Evolutionary conservation across 2,888 invertebrate genomes (phyloP).

Genomic region (Stomorhina lunata): DNA sequence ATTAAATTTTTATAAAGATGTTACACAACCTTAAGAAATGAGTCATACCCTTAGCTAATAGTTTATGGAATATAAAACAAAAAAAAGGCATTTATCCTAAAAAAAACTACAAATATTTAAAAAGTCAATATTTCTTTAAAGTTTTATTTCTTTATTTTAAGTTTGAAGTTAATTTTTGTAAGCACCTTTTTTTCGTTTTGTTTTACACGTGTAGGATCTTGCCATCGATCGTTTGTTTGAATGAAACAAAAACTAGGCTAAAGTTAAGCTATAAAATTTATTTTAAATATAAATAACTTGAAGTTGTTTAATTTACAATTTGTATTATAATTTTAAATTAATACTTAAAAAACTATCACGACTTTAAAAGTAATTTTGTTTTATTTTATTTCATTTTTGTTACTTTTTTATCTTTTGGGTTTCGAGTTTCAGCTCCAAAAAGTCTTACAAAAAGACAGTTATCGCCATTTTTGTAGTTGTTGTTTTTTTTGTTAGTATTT

Average conservation of each 20-base stretch:
- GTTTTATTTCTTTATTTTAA: no score
- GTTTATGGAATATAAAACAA: no score
- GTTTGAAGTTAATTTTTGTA: no score
- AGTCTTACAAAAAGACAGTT: constrained; percentile 25
- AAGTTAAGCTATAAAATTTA: background rate
- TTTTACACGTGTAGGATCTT: constrained; percentile 10
- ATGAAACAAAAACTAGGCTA: no score
- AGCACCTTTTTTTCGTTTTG: no score
- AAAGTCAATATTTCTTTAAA: no score
- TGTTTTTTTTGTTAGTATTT: constrained; percentile 4
- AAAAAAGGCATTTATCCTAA: no score
- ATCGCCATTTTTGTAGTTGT: constrained; percentile 33
- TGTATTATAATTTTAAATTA: constrained; percentile 44
- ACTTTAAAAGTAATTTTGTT: constrained; percentile 46
- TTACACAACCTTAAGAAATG: constrained; percentile 14
- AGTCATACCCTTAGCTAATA: constrained; percentile 15
- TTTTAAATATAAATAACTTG: background rate
- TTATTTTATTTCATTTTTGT: constrained; percentile 18
- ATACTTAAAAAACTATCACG: constrained; percentile 57
- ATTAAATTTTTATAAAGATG: no score
- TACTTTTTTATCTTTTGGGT: background rate
- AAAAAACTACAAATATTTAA: no score
- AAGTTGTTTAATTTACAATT: constrained; percentile 36
- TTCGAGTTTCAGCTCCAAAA: constrained; percentile 16
- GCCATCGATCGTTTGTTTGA: no score